Conservation (phyloP, 2,113 vertebrate species). For the Zosterops hypoxanthus region DNA sequence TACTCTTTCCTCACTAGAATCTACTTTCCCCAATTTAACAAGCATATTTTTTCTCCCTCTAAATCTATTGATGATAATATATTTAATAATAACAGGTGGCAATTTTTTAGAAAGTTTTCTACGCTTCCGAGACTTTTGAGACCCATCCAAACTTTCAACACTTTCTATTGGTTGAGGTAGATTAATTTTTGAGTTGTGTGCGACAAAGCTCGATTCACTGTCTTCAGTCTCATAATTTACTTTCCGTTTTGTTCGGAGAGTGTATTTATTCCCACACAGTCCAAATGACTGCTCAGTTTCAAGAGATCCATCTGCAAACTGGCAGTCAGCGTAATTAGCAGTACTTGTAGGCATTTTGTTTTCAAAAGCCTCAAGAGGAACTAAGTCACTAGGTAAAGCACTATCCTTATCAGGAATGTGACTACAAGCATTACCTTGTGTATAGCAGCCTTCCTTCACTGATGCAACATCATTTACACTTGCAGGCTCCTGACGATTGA, state of each 20-base stretch:
- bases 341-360: constrained; percentile 73
- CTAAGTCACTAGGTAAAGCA: constrained; percentile 68
- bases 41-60: constrained; percentile 99
- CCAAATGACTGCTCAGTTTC: constrained; percentile 81
- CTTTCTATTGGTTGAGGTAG: constrained; percentile 73
- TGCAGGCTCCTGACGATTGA: constrained; percentile 69
- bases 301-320: constrained; percentile 74
- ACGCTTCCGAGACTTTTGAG: constrained; percentile 86
- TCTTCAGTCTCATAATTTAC: constrained; percentile 87
- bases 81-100: constrained; percentile 96
- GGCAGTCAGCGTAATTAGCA: constrained; percentile 70
- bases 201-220: constrained; percentile 78
- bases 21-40: constrained; percentile 93
- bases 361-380: constrained; percentile 74
- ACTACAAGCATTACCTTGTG: constrained; percentile 70
- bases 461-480: constrained; percentile 55
- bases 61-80: constrained; percentile 98
- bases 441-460: constrained; percentile 73
- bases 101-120: constrained; percentile 89
- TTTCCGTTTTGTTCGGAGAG: constrained; percentile 91
- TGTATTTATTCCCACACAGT: constrained; percentile 92
- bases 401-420: constrained; percentile 73
- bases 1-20: constrained; percentile 85
- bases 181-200: constrained; percentile 79
- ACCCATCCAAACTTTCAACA: constrained; percentile 76